phyloP scores from a whole-genome alignment of 2,113 vertebrate genomes.

The Channa argus region DNA sequence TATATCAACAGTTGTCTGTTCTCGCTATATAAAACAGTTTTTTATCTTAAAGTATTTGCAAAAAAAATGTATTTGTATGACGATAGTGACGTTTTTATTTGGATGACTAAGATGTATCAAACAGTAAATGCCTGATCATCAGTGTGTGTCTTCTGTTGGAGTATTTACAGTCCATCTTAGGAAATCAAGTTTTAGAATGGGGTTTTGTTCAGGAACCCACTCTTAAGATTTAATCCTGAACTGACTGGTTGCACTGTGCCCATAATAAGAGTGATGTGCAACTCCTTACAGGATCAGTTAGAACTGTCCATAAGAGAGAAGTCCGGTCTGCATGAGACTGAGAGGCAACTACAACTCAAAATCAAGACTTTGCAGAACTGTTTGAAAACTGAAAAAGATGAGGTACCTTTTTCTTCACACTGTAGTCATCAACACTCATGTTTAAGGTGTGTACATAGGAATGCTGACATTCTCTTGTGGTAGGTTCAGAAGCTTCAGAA shows the following conservation, averaged over 20 bases:
- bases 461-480: conserved; percentile 3
- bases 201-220: background rate
- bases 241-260: conserved; percentile 1
- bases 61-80: no score
- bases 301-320: conserved; percentile 92
- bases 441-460: background rate
- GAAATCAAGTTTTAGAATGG: background rate
- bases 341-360: conserved; percentile 93
- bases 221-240: background rate
- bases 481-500: conserved; percentile 97
- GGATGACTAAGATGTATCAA: no score
- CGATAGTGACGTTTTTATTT: no score
- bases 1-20: no score
- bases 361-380: conserved; percentile 93
- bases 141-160: no score
- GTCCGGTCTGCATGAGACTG: conserved; percentile 91
- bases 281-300: conserved; percentile 89
- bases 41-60: no score
- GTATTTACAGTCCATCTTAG: no score
- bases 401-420: conserved; percentile 80
- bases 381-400: conserved; percentile 96
- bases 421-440: background rate
- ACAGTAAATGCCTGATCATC: no score
- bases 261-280: background rate
- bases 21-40: no score